Base-by-base conservation (phyloP, 2,888 invertebrate genomes). In the Dermolepida albohirtum region DNA sequence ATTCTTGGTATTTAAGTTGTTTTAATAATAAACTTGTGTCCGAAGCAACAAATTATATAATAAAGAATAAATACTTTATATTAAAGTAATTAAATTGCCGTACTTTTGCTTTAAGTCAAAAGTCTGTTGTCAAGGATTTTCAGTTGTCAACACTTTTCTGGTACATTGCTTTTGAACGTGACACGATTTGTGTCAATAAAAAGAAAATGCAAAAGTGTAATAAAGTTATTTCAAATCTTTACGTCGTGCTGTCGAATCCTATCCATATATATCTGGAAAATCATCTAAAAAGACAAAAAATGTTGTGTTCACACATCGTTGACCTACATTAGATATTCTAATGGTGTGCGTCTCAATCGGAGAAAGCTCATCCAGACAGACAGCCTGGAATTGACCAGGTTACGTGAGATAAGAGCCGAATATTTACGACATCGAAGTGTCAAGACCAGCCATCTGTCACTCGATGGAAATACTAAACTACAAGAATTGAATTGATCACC, bases 261-360 rank as follows among this genome's bases (percentile, higher is more conserved):
- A 50, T 43, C 50, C 59, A 40, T 64, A 57, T 41, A 57, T 68
- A 65, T 57, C 68, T 41, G 40, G 57, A 44, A 68, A 66, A 68
- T 65, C 59, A 52, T 66, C 57, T 44, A 68, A 16, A 68, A 55
- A 47, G 51, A 22, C 39, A 49, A 55, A 55, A 68, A 49, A 49
- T 54, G 68, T 64, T 64, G 72, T 73, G 74, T 76, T 78, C 77
- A 75, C 76, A 76, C 78, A 74, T 76, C 77, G 77, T 76, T 77
- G 75, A 71, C 72, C 74, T 64, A 69, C 76, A 76, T 78, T 78
- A 76, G 73, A 72, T 77, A 78, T 78, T 77, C 78, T 75, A 76
- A 77, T 78, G 71, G 78, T 73, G 78, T 78, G 76, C 75, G 72
- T 74, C 75, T 72, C 75, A 77, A 76, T 76, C 77, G 77, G 73